Conservation (phyloP, 2,888 invertebrate genomes). For the Pterostichus niger region DNA sequence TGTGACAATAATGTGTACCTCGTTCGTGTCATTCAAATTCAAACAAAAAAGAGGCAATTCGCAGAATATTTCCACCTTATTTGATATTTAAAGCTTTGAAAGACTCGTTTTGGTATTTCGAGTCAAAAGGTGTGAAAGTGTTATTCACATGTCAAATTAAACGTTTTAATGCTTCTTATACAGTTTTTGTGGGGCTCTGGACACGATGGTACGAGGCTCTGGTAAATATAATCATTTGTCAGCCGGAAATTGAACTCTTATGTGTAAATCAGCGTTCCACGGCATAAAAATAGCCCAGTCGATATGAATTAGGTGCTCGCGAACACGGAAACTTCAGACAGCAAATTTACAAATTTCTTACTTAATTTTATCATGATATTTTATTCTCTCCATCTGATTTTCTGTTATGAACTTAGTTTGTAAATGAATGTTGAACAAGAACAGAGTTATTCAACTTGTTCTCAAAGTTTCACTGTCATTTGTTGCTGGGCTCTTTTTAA, state of each 20-base stretch:
- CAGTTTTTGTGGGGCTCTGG: slow-evolving; percentile 40
- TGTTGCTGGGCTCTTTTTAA: no score
- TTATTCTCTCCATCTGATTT: slow-evolving; percentile 11
- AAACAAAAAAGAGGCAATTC: slow-evolving; percentile 5
- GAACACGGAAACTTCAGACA: slow-evolving; percentile 49
- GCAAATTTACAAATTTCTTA: slow-evolving; percentile 45
- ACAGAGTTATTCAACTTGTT: no score
- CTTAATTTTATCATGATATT: slow-evolving; percentile 33
- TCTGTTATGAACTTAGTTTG: no score
- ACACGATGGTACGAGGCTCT: slow-evolving; percentile 57
- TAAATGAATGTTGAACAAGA: no score
- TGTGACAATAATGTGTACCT: slow-evolving; percentile 15
- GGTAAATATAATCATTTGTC: slow-evolving; percentile 64
- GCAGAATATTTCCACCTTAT: not conserved
- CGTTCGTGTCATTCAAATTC: slow-evolving; percentile 4
- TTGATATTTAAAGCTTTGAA: slow-evolving; percentile 15
- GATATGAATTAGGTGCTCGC: slow-evolving; percentile 47
- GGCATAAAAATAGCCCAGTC: slow-evolving; percentile 56
- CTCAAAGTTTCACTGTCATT: no score
- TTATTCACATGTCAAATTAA: slow-evolving; percentile 61
- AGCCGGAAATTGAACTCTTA: slow-evolving; percentile 65
- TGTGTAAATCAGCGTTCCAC: slow-evolving; percentile 57
- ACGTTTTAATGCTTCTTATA: slow-evolving; percentile 52
- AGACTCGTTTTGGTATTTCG: not conserved
- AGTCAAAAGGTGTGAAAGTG: slow-evolving; percentile 48